These are phyloP conservation scores for Eueremaeus valkanovi DNA, from an alignment of 2,888 invertebrate genomes.

Conservation along the genomic window DNA sequence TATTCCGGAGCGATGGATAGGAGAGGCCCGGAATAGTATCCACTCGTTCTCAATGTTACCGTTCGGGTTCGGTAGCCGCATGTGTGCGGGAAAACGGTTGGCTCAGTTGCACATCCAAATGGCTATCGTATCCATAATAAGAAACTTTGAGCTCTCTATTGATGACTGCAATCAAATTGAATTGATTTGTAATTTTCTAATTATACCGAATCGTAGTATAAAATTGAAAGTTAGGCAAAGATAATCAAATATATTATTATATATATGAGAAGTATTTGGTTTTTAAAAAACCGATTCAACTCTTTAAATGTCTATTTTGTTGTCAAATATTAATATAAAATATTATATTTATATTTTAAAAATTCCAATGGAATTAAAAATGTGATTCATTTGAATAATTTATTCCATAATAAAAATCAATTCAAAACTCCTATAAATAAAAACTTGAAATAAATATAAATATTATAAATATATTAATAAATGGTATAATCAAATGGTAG, in stretches of 20 bases:
- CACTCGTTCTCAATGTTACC: conserved; percentile 52
- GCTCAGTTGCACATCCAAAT: conserved; percentile 43
- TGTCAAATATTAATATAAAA: no score
- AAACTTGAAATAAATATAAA: no score
- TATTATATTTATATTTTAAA: no score
- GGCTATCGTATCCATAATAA: conserved; percentile 41
- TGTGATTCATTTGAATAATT: no score
- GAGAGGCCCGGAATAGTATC: conserved; percentile 49
- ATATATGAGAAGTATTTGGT: no score
- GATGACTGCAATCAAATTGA: background rate
- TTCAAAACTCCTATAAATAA: no score
- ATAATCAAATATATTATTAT: no score
- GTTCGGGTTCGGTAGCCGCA: conserved; percentile 52
- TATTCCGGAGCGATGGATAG: conserved; percentile 52
- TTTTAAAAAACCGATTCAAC: no score
- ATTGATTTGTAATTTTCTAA: conserved; percentile 13
- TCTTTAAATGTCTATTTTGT: no score
- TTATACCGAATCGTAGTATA: background rate
- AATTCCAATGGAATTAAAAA: no score
- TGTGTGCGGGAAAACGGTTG: conserved; percentile 50
- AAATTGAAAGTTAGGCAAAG: background rate
- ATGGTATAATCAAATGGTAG: background rate
- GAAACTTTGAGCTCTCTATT: background rate
- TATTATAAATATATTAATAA: background rate
- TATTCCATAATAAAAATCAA: no score